Base-by-base conservation (phyloP, 2,888 invertebrate species). In the Nineta flava region DNA sequence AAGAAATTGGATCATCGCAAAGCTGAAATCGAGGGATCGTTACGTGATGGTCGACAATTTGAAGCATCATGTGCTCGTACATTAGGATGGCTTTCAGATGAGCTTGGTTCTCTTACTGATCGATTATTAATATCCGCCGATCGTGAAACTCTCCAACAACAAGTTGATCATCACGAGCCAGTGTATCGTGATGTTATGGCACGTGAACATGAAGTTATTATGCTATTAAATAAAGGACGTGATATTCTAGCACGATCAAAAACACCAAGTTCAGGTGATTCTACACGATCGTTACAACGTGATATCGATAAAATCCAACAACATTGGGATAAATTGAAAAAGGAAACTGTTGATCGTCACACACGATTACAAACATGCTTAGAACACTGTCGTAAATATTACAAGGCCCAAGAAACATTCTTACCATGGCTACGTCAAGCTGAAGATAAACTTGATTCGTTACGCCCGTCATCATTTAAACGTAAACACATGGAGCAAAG, bases 341-440 rank as follows among this genome's bases (percentile, higher is more conserved):
- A 48, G 16, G 88, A 90, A 62, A 84, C 88, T 1, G 79, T 87
- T 41, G 91, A 94, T 58, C 75, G 92, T 44, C 82, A 93, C 61
- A 87, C 86, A 0, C 74, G 87, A 55, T 71, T 93, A 43, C 90
- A 92, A 64, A 87, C 90, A 1, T 90, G 91, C 65, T 83, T 84
- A 79, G 93, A 93, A 63, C 92, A 87, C 64, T 91, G 86, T 68
- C 85, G 85, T 57, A 92, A 92, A 62, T 95, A 88, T 70, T 84
- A 86, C 62, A 79, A 81, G 59, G 83, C 84, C 0, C 79, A 90
- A 47, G 93, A 93, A 58, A 72, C 77, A 1, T 92, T 93, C 73
- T 68, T 90, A 1, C 86, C 88, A 1, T 95, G 95, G 95, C 67
- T 96, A 50, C 73, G 83, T 2, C 82, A 85, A 54, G 85, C 87